Evolutionary conservation across 2,797 vertebrate species (phyloP).

Genomic region (Cetoscarus ocellatus): DNA sequence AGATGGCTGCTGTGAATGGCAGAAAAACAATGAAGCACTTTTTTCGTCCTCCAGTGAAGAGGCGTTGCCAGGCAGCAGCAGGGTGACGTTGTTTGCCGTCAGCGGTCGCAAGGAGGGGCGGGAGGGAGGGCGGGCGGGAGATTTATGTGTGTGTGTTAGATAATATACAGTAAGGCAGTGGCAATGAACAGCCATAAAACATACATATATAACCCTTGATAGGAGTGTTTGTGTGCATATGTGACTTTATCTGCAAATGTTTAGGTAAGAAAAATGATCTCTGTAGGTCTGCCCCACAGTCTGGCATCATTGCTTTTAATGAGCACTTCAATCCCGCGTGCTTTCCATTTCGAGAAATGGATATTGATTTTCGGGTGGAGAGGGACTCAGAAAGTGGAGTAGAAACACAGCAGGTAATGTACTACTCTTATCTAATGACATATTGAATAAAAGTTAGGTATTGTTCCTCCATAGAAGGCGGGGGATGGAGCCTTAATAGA

Average conservation of each 20-base stretch:
- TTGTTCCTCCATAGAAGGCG: constrained; percentile 16
- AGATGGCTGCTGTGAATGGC: constrained; percentile 75
- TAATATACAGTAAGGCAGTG: constrained; percentile 23
- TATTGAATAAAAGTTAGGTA: constrained; percentile 1
- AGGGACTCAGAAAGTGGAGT: constrained; percentile 1
- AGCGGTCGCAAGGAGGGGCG: constrained; percentile 29
- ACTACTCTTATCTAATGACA: constrained; percentile 10
- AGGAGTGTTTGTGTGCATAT: not conserved
- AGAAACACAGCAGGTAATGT: constrained; percentile 24
- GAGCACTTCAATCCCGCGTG: constrained; percentile 44
- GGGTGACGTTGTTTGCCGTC: constrained; percentile 50
- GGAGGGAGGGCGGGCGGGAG: constrained; percentile 7
- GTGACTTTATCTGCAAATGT: constrained; percentile 27
- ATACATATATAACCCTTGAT: not conserved
- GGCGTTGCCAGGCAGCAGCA: constrained; percentile 83
- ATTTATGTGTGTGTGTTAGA: constrained; percentile 14
- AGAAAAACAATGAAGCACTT: constrained; percentile 77
- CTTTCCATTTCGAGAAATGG: constrained; percentile 60
- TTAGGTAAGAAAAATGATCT: constrained; percentile 12
- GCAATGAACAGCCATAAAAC: not conserved
- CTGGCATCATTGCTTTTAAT: constrained; percentile 61
- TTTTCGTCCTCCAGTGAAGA: constrained; percentile 70
- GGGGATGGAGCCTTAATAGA: not conserved
- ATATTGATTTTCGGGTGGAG: constrained; percentile 56
- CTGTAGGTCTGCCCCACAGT: constrained; percentile 19